A percentile compares a stretch with the other conserved stretches of the same genome.
These are phyloP conservation scores for Catamblyrhynchus diadema DNA, from an alignment of 2,797 vertebrate species.

Conservation along the genomic window DNA sequence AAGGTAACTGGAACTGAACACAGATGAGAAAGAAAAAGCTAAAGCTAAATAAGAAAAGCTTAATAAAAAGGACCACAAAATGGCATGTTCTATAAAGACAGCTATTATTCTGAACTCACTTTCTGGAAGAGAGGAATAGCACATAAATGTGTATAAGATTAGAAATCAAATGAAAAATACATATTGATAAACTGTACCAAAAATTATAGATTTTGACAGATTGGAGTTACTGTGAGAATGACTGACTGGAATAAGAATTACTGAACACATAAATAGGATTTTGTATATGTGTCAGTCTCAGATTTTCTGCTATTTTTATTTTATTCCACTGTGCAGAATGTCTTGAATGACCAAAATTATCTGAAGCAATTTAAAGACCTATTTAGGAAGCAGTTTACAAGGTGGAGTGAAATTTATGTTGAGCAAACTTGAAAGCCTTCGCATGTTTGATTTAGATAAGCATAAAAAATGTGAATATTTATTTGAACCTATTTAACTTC, in stretches of 20 bases:
- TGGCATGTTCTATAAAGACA: not conserved
- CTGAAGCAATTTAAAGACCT: constrained; percentile 1
- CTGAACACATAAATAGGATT: not conserved
- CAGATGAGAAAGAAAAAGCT: not conserved
- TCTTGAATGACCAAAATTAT: constrained; percentile 18
- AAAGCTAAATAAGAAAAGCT: not conserved
- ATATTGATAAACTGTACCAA: not conserved
- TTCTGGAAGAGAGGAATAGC: not conserved
- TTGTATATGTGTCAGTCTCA: not conserved
- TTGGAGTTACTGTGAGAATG: not conserved
- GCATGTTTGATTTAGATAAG: not conserved
- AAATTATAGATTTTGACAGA: not conserved
- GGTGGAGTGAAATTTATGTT: not conserved
- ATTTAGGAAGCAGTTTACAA: constrained; percentile 1
- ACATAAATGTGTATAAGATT: not conserved
- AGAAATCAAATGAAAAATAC: constrained; percentile 17
- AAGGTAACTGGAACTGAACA: not conserved
- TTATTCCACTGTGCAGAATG: not conserved
- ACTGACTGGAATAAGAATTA: not conserved
- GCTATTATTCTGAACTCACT: not conserved
- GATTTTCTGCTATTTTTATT: not conserved
- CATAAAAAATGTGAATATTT: not conserved
- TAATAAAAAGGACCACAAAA: not conserved
- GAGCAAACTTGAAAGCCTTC: constrained; percentile 3
- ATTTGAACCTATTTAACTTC: constrained; percentile 26